A percentile compares a stretch with the other conserved stretches of the same genome.
Conservation (phyloP, 2,113 vertebrate species). For the Syngnathus scovelli region DNA sequence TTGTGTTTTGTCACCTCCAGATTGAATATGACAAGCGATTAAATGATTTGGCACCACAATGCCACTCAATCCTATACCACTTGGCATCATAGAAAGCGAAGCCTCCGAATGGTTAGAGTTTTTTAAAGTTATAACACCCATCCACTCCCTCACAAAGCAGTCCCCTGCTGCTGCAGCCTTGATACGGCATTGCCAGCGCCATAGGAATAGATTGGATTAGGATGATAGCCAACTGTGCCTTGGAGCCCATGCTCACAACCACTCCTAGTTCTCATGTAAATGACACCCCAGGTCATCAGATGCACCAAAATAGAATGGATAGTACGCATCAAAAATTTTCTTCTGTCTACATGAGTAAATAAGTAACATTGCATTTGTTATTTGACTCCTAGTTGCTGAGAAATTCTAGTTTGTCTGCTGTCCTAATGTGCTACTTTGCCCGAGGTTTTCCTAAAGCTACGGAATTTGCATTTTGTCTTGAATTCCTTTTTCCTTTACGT, state of each 20-base stretch:
- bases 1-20: conserved; percentile 3
- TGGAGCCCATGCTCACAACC: conserved; percentile 72
- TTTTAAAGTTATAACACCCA: conserved; percentile 77
- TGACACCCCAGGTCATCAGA: conserved; percentile 78
- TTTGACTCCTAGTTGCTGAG: conserved; percentile 46
- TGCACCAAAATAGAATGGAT: conserved; percentile 78
- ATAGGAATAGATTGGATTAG: conserved; percentile 88
- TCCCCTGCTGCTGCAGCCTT: conserved; percentile 81
- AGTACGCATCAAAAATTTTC: conserved; percentile 67
- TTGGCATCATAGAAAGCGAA: conserved; percentile 84
- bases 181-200: conserved; percentile 71
- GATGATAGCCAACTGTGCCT: conserved; percentile 76
- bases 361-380: neutral
- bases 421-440: conserved; percentile 46
- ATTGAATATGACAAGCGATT: conserved; percentile 10
- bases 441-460: conserved; percentile 34
- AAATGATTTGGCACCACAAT: conserved; percentile 69
- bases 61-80: conserved; percentile 74
- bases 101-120: conserved; percentile 75
- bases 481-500: conserved; percentile 43
- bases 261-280: conserved; percentile 87
- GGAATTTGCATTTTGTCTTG: conserved; percentile 41
- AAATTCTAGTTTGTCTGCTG: conserved; percentile 54
- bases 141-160: conserved; percentile 78
- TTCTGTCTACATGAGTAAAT: neutral